Conservation (phyloP, 2,113 vertebrate species). For the Tupaia chinensis region DNA sequence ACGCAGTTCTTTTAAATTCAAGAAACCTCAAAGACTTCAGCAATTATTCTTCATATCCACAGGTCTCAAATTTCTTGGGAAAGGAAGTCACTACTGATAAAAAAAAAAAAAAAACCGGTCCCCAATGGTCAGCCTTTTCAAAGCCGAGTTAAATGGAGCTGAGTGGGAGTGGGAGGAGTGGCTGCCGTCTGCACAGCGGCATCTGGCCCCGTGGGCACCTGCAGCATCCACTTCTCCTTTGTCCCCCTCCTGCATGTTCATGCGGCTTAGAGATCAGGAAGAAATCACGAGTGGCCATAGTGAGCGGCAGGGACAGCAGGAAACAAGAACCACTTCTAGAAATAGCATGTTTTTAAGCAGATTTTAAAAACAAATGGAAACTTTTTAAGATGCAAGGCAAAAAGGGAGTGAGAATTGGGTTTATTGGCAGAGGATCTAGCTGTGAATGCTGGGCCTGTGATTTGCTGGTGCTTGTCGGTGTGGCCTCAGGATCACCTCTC, state of each 20-base stretch:
- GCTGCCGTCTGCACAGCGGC: background rate
- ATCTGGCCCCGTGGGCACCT: background rate
- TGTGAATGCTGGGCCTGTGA: background rate
- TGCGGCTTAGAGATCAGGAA: background rate
- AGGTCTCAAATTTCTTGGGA: conserved; percentile 64
- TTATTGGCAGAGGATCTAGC: background rate
- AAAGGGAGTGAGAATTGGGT: background rate
- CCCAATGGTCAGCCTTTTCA: conserved; percentile 5
- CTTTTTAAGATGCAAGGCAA: background rate
- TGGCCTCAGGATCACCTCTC: background rate
- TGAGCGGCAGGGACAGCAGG: conserved; percentile 7
- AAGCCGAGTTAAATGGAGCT: conserved; percentile 31
- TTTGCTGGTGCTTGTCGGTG: background rate
- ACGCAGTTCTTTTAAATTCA: conserved; percentile 68
- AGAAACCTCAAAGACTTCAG: conserved; percentile 63
- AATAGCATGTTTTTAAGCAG: conserved; percentile 11
- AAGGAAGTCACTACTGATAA: conserved; percentile 64
- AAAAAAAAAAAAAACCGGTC: background rate
- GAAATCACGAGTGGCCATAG: conserved; percentile 6
- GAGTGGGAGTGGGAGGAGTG: background rate
- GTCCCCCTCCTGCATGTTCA: background rate
- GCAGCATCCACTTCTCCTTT: background rate
- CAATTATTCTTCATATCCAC: conserved; percentile 63
- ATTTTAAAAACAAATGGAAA: conserved; percentile 12
- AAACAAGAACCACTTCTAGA: background rate